phyloP scores from a whole-genome alignment of 2,797 vertebrate genomes.

The Anniella stebbinsi region DNA sequence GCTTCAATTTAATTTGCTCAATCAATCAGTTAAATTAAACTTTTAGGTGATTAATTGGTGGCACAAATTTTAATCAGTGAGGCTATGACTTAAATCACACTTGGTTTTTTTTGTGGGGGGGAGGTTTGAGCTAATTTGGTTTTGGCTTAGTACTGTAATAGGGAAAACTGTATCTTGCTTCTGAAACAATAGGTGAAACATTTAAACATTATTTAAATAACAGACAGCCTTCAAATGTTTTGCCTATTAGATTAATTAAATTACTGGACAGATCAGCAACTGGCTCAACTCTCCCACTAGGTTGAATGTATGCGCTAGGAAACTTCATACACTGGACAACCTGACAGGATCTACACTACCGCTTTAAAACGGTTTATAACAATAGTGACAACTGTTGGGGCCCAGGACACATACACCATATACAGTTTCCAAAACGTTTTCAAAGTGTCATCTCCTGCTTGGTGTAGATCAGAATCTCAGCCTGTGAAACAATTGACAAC shows the following conservation, averaged over 20 bases:
- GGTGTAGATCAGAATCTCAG: not conserved
- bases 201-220: not conserved
- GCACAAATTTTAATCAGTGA: not conserved
- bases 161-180: not conserved
- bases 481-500: not conserved
- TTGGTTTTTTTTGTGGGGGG: no score
- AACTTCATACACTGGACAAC: not conserved
- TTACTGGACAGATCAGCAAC: not conserved
- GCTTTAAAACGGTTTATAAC: no score
- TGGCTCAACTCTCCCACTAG: not conserved
- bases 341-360: no score
- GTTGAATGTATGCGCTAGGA: not conserved
- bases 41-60: not conserved
- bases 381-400: no score
- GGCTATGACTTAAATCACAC: not conserved
- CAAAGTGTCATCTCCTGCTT: no score
- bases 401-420: no score
- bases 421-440: no score
- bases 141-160: not conserved
- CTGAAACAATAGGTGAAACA: no score
- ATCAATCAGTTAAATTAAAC: not conserved
- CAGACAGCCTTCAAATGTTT: not conserved
- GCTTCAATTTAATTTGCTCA: not conserved
- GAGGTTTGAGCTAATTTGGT: not conserved
- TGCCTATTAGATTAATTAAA: not conserved